Evolutionary conservation across 2,113 vertebrate genomes (phyloP), one percentile per base, ranked within the genome.

Genomic region (Phaethornis superciliosus): DNA sequence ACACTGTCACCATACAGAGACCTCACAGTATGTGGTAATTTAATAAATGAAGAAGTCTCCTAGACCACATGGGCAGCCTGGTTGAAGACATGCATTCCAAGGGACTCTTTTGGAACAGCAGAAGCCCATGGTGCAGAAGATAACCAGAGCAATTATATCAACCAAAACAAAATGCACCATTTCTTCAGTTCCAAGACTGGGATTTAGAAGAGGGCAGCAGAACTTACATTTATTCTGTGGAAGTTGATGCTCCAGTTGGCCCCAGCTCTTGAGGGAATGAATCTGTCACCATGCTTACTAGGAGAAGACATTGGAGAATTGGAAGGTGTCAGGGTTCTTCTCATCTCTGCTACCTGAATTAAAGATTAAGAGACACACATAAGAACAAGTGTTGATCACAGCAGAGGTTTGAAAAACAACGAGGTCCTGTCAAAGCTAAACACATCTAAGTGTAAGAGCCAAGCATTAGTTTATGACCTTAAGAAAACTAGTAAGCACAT

Each of bases 181-280:
- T 76, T 64, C 54, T 35, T 82, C 33, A 49, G 21, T 80, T 72
- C 27, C 55, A 62, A 77, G 63, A 13, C 23, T 33, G 35, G 51
- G 49, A 28, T 79, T 28, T 1, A 64, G 42, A n/a, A 90, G 26
- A 84, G 8, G 4, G 14, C 19, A 49, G 23, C 15, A 77, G 84
- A 63, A 93, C 98, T 98, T 94, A 99, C 99, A 62, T 99, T 99
- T 97, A 99, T 99, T 89, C 99, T 98, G 97, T 99, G 99, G 96
- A 99, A 99, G 93, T 99, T 99, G 88, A 99, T 99, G 74, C 99
- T 99, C 99, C 99, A 99, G 97, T 99, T 99, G 95, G 99, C 99
- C 10, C 99, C 99, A 0, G 99, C 99, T 88, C 99, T 98, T 7
- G 99, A 99, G 18, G 99, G 99, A 93, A 99, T 99, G 97, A 99